Evolutionary conservation across 2,113 vertebrate genomes (phyloP).

Genomic region (Sigmodon hispidus): DNA sequence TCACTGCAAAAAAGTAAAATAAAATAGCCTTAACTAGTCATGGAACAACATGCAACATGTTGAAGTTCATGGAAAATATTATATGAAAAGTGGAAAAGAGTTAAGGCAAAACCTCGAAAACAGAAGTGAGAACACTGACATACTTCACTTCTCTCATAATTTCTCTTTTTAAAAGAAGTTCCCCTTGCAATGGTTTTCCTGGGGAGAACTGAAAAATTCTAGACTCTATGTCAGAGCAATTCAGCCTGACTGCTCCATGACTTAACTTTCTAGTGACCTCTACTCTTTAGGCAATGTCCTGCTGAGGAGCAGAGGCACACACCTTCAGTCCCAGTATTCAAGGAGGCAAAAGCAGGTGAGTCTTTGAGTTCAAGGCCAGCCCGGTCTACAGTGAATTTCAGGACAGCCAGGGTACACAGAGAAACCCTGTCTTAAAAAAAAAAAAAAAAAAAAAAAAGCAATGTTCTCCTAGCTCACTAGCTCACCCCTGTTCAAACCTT

Average conservation of each 20-base stretch:
- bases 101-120: not conserved
- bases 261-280: not conserved
- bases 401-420: not conserved
- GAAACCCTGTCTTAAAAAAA: not conserved
- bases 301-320: accelerated
- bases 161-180: constrained; percentile 51
- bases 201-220: constrained; percentile 35
- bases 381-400: not conserved
- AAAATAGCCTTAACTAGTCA: not conserved
- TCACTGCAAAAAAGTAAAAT: not conserved
- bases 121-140: constrained; percentile 60
- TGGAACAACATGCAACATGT: not conserved
- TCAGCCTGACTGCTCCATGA: not conserved
- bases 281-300: not conserved
- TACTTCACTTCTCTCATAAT: constrained; percentile 53
- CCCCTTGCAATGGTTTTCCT: constrained; percentile 35
- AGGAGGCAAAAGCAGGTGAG: not conserved
- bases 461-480: not conserved
- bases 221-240: not conserved
- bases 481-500: not conserved
- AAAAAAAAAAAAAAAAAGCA: not conserved
- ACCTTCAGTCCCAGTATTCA: not conserved
- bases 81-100: not conserved
- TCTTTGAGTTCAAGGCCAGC: not conserved
- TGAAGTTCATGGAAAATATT: constrained; percentile 39